phyloP scores from a whole-genome alignment of 2,797 vertebrate genomes.

The Muscicapa striata region DNA sequence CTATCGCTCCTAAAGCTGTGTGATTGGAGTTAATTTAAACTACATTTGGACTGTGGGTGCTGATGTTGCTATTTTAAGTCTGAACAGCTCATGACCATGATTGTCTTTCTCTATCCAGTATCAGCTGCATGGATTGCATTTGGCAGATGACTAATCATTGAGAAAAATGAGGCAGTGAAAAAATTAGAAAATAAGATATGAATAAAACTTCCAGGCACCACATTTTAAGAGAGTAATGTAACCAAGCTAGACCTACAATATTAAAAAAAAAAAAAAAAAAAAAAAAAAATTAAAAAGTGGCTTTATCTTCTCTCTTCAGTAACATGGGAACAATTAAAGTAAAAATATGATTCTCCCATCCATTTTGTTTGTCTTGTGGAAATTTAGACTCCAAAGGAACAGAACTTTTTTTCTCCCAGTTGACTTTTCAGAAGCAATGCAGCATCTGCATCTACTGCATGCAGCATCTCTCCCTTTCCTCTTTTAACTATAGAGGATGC shows the following conservation, averaged over 20 bases:
- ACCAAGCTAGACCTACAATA: background rate
- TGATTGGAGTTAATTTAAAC: constrained; percentile 5
- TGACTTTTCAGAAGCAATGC: background rate
- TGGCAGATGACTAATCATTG: constrained; percentile 18
- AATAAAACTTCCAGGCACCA: background rate
- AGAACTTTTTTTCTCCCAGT: background rate
- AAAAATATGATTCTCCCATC: background rate
- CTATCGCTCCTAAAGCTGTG: background rate
- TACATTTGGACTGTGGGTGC: background rate
- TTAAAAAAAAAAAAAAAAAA: background rate
- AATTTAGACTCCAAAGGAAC: background rate
- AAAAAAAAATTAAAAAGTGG: background rate
- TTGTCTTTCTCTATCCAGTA: background rate
- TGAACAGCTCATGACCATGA: background rate
- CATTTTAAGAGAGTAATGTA: background rate
- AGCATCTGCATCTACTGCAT: background rate
- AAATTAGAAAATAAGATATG: background rate
- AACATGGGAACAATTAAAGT: background rate
- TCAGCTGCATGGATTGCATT: constrained; percentile 3
- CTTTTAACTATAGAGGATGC: background rate
- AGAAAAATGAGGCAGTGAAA: constrained; percentile 25
- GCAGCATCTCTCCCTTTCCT: background rate
- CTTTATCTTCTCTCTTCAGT: background rate
- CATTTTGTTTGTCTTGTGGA: background rate
- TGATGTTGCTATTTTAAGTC: constrained; percentile 22